Conservation (phyloP, 2,888 invertebrate species). For the Nematopogon swammerdamellus region DNA sequence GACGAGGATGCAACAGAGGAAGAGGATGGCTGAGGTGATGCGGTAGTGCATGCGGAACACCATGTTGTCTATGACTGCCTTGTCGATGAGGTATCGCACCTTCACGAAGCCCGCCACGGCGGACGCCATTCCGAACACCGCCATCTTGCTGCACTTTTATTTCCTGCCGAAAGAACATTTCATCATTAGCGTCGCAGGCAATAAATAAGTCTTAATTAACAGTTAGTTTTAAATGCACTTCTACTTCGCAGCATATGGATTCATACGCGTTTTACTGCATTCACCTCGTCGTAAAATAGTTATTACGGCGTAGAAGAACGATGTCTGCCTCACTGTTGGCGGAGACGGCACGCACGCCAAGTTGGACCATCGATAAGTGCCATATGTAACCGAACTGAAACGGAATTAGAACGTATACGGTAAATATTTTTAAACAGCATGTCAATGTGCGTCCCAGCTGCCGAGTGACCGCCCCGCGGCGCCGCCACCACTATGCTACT, state of each 20-base stretch:
- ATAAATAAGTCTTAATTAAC: too few relatives aligned
- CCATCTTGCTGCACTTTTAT: conserved; percentile 55
- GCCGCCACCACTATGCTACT: too few relatives aligned
- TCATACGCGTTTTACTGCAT: neutral
- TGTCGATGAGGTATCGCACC: conserved; percentile 85
- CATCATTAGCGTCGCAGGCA: too few relatives aligned
- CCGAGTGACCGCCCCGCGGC: conserved; percentile 12
- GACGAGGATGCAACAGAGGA: conserved; percentile 82
- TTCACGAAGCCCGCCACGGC: conserved; percentile 89
- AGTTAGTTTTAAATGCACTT: too few relatives aligned
- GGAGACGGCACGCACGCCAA: neutral
- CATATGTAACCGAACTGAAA: conserved; percentile 32
- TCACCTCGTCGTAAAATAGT: neutral
- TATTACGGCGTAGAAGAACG: neutral
- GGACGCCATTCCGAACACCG: conserved; percentile 80
- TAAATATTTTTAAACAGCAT: conserved; percentile 31
- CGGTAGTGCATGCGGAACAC: conserved; percentile 87
- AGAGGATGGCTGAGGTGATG: conserved; percentile 81
- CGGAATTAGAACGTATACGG: conserved; percentile 40
- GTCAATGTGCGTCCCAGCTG: conserved; percentile 38
- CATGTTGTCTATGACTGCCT: conserved; percentile 87
- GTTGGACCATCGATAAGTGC: conserved; percentile 26
- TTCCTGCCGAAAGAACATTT: neutral
- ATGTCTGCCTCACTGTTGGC: neutral
- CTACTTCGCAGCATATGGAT: neutral